phyloP scores from a whole-genome alignment of 2,888 invertebrate species.

The Monoplex corrugatus region DNA sequence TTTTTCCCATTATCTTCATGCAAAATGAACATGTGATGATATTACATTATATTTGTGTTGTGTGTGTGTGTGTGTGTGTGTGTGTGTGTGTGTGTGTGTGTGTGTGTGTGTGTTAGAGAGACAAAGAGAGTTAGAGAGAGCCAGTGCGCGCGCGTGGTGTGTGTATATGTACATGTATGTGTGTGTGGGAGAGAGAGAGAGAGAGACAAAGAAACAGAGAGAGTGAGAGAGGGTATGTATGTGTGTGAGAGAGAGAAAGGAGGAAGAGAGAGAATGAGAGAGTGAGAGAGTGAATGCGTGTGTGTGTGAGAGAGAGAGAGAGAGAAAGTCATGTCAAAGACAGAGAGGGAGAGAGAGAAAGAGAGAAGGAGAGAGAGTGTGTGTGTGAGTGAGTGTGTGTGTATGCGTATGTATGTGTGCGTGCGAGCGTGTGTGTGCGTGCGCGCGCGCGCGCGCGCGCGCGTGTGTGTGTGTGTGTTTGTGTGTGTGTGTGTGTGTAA shows the following conservation, averaged over 20 bases:
- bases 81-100: too few species aligned
- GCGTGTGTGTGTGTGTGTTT: neutral
- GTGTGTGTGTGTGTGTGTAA: neutral
- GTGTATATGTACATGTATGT: neutral
- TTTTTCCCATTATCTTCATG: too few species aligned
- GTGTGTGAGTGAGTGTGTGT: too few species aligned
- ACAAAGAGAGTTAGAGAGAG: too few species aligned
- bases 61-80: too few species aligned
- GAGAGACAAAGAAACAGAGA: conserved; percentile 39
- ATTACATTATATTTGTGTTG: too few species aligned
- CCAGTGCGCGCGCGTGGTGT: too few species aligned
- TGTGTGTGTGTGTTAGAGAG: too few species aligned
- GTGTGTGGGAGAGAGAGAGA: neutral
- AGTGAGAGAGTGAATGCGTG: neutral
- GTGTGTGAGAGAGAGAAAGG: neutral
- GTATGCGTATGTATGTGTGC: neutral
- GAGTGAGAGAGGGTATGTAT: conserved; percentile 37
- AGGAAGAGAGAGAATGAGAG: conserved; percentile 5
- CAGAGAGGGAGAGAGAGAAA: neutral
- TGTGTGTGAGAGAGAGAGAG: neutral
- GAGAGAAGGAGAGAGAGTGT: conserved; percentile 45
- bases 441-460: neutral
- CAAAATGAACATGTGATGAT: too few species aligned
- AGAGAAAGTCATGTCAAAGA: neutral
- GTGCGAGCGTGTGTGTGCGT: neutral